Conservation (phyloP, 2,888 invertebrate genomes). For the Nephrotoma flavescens region DNA sequence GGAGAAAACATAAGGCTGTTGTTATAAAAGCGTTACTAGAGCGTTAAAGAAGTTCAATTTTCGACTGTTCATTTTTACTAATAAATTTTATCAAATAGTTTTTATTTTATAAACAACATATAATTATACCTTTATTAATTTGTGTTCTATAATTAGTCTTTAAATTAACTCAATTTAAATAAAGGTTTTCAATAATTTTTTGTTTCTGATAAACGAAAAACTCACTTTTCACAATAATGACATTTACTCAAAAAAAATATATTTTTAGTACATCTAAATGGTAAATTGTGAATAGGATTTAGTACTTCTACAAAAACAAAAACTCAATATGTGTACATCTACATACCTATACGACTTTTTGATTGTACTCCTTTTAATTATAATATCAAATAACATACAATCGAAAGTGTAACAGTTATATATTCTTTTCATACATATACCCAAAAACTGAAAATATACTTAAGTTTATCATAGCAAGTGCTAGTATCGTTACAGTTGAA, state of each 20-base stretch:
- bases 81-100: background rate
- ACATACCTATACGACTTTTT: no score
- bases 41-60: background rate
- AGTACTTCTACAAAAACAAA: background rate
- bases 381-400: no score
- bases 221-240: background rate
- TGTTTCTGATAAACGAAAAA: background rate
- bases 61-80: background rate
- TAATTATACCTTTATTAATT: background rate
- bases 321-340: background rate
- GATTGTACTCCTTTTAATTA: no score
- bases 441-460: no score
- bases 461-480: no score
- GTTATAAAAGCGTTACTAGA: background rate
- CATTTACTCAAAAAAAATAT: background rate
- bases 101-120: background rate
- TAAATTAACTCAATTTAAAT: background rate
- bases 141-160: background rate
- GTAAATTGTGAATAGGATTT: background rate
- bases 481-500: no score
- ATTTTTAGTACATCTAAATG: background rate
- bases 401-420: no score
- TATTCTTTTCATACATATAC: no score
- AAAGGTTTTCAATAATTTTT: background rate
- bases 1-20: background rate